These are phyloP conservation scores for Ptychobarbus kaznakovi DNA, from an alignment of 2,797 vertebrate genomes.

Conservation along the genomic window DNA sequence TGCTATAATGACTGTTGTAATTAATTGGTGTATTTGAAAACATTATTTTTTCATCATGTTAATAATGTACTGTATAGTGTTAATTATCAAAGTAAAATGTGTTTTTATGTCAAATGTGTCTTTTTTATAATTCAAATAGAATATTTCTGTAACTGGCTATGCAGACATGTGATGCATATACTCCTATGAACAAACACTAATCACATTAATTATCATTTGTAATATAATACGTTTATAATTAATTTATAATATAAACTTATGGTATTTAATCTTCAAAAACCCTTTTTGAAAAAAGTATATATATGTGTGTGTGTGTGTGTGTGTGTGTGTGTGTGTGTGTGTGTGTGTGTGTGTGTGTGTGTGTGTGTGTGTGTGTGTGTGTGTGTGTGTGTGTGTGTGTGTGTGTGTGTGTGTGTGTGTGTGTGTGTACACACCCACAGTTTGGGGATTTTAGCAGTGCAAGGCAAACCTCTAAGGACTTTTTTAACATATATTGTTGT, in stretches of 20 bases:
- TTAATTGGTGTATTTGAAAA: background rate
- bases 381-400: too few species aligned
- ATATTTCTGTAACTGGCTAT: background rate
- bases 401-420: too few species aligned
- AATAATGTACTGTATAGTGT: background rate
- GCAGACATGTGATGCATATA: background rate
- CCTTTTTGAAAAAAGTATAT: too few species aligned
- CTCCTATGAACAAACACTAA: background rate
- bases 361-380: too few species aligned
- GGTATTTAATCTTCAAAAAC: too few species aligned
- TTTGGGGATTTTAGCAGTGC: slow-evolving; percentile 7
- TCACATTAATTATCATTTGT: background rate
- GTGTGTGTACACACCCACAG: too few species aligned
- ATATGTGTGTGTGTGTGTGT: too few species aligned
- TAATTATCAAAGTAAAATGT: background rate
- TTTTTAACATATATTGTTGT: slow-evolving; percentile 36
- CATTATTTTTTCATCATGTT: background rate
- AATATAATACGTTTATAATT: background rate
- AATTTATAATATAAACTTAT: background rate
- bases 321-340: too few species aligned
- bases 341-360: too few species aligned
- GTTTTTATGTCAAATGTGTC: too few species aligned
- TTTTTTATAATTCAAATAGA: too few species aligned
- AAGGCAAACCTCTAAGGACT: slow-evolving; percentile 21
- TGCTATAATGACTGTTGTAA: background rate